Evolutionary conservation across 2,797 vertebrate species (phyloP).

Genomic region (Phalanger gymnotis): DNA sequence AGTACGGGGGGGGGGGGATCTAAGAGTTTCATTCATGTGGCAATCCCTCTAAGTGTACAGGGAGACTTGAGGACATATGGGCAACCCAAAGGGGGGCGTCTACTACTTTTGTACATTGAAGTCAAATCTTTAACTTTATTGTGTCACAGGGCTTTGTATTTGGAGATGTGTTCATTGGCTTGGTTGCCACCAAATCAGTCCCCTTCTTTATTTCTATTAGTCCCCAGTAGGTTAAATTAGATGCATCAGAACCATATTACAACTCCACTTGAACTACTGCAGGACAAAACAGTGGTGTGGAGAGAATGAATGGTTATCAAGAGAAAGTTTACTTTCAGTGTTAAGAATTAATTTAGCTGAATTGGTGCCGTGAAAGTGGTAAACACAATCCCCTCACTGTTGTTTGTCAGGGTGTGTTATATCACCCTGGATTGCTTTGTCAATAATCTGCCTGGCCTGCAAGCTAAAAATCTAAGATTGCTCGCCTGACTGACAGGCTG

Average conservation of each 20-base stretch:
- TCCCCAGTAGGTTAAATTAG: conserved; percentile 76
- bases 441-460: conserved; percentile 94
- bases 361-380: conserved; percentile 83
- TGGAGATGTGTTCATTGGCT: conserved; percentile 59
- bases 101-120: conserved; percentile 51
- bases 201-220: conserved; percentile 75
- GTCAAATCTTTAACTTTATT: conserved; percentile 23
- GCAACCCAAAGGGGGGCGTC: conserved; percentile 53
- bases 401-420: conserved; percentile 93
- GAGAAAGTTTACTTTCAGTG: conserved; percentile 84
- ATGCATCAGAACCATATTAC: conserved; percentile 61
- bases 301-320: conserved; percentile 81
- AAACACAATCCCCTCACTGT: conserved; percentile 88
- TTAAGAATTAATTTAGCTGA: conserved; percentile 88
- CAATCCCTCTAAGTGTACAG: background rate
- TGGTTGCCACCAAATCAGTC: conserved; percentile 11
- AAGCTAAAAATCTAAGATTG: conserved; percentile 94
- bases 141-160: conserved; percentile 26
- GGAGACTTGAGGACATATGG: conserved; percentile 42
- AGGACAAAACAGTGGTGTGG: conserved; percentile 60
- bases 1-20: background rate
- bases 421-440: conserved; percentile 97
- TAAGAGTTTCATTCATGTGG: background rate
- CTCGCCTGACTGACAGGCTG: conserved; percentile 93
- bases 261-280: background rate